phyloP scores from a whole-genome alignment of 2,113 vertebrate species.

The human region GRCh38 chr4:114486501-114487000 shows the following conservation, averaged over 20 bases:
- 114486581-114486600: not conserved
- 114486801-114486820: not conserved
- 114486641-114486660: not conserved
- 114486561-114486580: not conserved
- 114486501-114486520: not conserved
- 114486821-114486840: not conserved
- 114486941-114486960: not conserved
- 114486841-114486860: not conserved
- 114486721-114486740: not conserved
- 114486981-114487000: not conserved
- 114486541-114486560: not conserved
- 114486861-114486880: not conserved
- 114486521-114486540: not conserved
- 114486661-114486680: not conserved
- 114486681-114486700: not conserved
- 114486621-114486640: not conserved
- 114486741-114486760: not conserved
- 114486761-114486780: not conserved
- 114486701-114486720: not conserved
- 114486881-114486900: not conserved
- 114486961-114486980: not conserved
- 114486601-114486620: not conserved
- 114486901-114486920: not conserved
- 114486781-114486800: not conserved
- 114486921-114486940: not conserved